Evolutionary conservation across 1,140 invertebrate genomes (phyloP).

Genomic region (Caenorhabditis inopinata): DNA sequence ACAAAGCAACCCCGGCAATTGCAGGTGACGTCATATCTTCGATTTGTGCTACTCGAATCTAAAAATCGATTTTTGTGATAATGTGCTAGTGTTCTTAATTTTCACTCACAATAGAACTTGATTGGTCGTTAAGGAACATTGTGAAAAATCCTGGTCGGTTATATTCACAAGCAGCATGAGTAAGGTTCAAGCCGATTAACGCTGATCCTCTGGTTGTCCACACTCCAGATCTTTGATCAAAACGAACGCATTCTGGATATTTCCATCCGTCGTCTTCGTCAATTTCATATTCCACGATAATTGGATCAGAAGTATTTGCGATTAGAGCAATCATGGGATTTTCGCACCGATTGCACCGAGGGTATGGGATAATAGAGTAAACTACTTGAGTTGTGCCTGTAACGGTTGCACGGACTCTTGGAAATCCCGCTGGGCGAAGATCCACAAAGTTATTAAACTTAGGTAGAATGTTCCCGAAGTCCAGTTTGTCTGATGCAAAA

Average conservation of each 20-base stretch:
- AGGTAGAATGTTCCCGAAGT: conserved; percentile 47
- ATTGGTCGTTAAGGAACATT: conserved; percentile 47
- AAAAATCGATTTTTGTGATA: background rate
- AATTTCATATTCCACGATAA: conserved; percentile 51
- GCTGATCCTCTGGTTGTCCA: conserved; percentile 25
- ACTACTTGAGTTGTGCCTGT: conserved; percentile 18
- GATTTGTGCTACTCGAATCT: conserved; percentile 38
- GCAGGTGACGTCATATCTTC: conserved; percentile 22
- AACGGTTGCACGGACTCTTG: background rate
- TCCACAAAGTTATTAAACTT: conserved; percentile 51
- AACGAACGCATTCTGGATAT: conserved; percentile 56
- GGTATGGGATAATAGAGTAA: conserved; percentile 42
- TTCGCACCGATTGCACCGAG: conserved; percentile 41
- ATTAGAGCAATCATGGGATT: conserved; percentile 44
- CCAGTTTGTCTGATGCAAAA: conserved; percentile 51
- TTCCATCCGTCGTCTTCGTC: conserved; percentile 50
- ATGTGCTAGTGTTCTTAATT: background rate
- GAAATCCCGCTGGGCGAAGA: conserved; percentile 37
- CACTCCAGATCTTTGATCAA: conserved; percentile 30
- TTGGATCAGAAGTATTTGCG: conserved; percentile 40
- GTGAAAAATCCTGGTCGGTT: conserved; percentile 48
- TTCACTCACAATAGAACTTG: conserved; percentile 44
- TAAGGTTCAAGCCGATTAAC: conserved; percentile 57
- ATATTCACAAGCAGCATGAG: conserved; percentile 56
- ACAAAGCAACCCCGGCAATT: conserved; percentile 31